These are phyloP conservation scores for Dynastes grantii DNA, from an alignment of 2,888 invertebrate species.

Conservation along the genomic window DNA sequence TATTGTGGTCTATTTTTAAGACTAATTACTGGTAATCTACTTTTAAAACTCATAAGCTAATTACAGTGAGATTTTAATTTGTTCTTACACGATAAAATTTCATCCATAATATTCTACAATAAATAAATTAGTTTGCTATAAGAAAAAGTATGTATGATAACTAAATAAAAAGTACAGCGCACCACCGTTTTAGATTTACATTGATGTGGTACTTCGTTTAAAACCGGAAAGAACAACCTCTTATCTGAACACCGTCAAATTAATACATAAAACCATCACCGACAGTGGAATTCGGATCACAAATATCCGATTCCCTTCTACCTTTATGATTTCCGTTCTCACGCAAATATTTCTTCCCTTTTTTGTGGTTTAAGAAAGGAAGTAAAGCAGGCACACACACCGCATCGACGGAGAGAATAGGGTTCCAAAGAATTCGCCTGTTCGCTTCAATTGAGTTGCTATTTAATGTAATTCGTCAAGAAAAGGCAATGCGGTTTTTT, in stretches of 20 bases:
- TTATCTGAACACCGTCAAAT: constrained; percentile 25
- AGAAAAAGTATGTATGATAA: too few relatives aligned
- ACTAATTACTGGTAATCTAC: too few relatives aligned
- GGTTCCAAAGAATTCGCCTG: constrained; percentile 41
- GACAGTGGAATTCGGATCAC: constrained; percentile 34
- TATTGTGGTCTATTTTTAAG: too few relatives aligned
- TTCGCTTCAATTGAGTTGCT: constrained; percentile 36
- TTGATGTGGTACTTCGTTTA: background rate
- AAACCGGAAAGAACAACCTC: background rate
- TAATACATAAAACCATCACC: constrained; percentile 33
- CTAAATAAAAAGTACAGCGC: background rate
- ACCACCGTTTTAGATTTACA: too few relatives aligned
- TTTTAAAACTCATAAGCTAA: too few relatives aligned
- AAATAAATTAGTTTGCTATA: too few relatives aligned
- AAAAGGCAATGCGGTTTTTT: background rate
- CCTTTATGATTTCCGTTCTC: constrained; percentile 58
- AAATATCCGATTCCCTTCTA: constrained; percentile 52
- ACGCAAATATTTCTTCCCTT: constrained; percentile 57
- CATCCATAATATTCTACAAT: too few relatives aligned
- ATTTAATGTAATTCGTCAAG: constrained; percentile 37
- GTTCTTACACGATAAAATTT: too few relatives aligned
- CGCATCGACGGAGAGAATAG: background rate
- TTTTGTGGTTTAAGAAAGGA: constrained; percentile 56
- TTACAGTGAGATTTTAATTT: too few relatives aligned
- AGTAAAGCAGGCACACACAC: constrained; percentile 38